A percentile compares a stretch with the other conserved stretches of the same genome.
phyloP scores from a whole-genome alignment of 2,888 invertebrate species.

The Lutraria lutraria region DNA sequence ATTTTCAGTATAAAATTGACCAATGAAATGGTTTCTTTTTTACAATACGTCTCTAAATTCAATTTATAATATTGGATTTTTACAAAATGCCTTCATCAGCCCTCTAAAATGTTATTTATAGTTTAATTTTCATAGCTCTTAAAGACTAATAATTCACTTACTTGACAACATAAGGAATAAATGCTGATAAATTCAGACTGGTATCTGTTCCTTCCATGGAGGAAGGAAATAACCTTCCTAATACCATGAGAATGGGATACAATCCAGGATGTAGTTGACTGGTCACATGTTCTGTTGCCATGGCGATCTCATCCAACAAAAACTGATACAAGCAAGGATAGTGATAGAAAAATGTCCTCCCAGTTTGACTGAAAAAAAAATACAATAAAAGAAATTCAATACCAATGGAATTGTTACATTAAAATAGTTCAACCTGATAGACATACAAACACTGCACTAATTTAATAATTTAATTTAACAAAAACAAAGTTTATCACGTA shows the following conservation, averaged over 20 bases:
- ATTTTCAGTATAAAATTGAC: no score
- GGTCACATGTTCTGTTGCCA: constrained; percentile 78
- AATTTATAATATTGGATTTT: no score
- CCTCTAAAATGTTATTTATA: no score
- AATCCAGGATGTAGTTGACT: constrained; percentile 89
- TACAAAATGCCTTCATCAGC: no score
- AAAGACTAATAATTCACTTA: constrained; percentile 54
- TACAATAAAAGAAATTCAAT: background rate
- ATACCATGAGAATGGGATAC: constrained; percentile 92
- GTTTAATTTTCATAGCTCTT: background rate
- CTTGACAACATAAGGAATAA: constrained; percentile 89
- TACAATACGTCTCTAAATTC: no score
- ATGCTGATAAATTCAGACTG: constrained; percentile 90
- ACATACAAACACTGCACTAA: background rate
- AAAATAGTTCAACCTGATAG: background rate
- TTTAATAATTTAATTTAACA: background rate
- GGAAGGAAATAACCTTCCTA: constrained; percentile 93
- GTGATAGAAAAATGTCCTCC: constrained; percentile 92
- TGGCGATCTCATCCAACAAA: constrained; percentile 88
- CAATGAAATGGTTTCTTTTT: no score
- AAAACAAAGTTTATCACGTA: constrained; percentile 51
- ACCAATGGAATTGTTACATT: background rate
- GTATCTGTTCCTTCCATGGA: constrained; percentile 91
- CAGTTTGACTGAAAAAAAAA: constrained; percentile 86
- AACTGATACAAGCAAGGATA: constrained; percentile 90